Conservation (phyloP, 1,140 invertebrate species). For the Sinonovacula constricta region DNA sequence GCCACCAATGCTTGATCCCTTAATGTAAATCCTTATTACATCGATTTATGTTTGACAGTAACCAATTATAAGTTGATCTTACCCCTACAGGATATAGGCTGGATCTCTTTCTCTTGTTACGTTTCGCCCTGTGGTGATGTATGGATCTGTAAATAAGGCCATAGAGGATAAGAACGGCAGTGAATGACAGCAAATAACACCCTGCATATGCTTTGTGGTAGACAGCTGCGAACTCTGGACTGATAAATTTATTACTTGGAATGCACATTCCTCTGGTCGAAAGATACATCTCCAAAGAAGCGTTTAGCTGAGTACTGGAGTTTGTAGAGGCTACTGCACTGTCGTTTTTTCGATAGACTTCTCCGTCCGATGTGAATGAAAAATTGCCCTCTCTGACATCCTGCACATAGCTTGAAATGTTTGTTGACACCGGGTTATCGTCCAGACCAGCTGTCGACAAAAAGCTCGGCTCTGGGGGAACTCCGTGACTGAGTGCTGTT, state of each 20-base stretch:
- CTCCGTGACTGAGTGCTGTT: conserved; percentile 64
- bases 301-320: no score
- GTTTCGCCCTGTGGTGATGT: conserved; percentile 56
- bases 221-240: conserved; percentile 51
- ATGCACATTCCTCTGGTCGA: conserved; percentile 59
- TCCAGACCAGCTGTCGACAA: not conserved
- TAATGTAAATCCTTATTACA: no score
- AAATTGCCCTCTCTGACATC: not conserved
- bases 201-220: conserved; percentile 65
- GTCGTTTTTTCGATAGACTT: not conserved
- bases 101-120: conserved; percentile 59
- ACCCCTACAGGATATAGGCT: conserved; percentile 41
- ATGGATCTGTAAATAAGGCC: conserved; percentile 64
- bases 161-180: conserved; percentile 62
- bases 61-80: no score
- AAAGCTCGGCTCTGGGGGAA: not conserved
- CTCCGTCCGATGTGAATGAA: not conserved
- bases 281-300: no score
- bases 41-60: no score
- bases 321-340: no score
- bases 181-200: conserved; percentile 61
- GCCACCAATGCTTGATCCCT: no score
- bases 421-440: no score
- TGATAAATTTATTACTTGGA: conserved; percentile 55
- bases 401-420: not conserved